Evolutionary conservation across 2,797 vertebrate genomes (phyloP), one percentile per base, ranked within the genome.

Genomic region (Tapirus indicus): DNA sequence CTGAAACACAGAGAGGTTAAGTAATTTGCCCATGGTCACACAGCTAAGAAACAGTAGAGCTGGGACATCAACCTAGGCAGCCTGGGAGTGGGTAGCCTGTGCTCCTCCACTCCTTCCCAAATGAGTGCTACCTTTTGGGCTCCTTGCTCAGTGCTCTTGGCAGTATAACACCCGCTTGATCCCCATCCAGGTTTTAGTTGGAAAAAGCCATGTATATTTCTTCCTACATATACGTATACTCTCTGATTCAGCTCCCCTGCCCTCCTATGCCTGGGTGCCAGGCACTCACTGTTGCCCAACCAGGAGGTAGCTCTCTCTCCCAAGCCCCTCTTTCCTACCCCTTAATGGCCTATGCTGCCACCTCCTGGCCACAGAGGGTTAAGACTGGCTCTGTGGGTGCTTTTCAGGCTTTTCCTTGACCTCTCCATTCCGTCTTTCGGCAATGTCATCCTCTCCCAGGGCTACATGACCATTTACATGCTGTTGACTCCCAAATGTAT

Each of bases 321-420:
- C 0, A 13, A 47, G 71, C 60, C 2, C 14, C 5, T 35, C 14
- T 47, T n/a, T 52, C 23, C 58, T 6, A 64, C 13, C 17, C 64
- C 68, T 62, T 29, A 10, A 0, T 83, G 85, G 94, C 56, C 88
- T 47, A 4, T 95, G 94, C 96, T 88, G 95, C 94, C 97, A 96
- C 75, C 96, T 8, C 0, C 2, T 97, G 98, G 96, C n/a, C 56
- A 27, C 16, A n/a, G 11, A 3, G 4, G n/a, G 38, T 88, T 84
- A 90, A 64, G 74, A 38, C 52, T 5, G 32, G 10, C 62, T 62
- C 56, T 56, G 47, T 2, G 18, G 47, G 7, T n/a, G 5, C 72
- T 79, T 71, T 72, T 27, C 17, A n/a, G 29, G 44, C 32, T 86
- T 71, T 58, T 41, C 64, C 7, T 64, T 13, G 62, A 10, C 0